These are phyloP conservation scores for Catocala fraxini DNA, from an alignment of 2,888 invertebrate species.

Conservation along the genomic window DNA sequence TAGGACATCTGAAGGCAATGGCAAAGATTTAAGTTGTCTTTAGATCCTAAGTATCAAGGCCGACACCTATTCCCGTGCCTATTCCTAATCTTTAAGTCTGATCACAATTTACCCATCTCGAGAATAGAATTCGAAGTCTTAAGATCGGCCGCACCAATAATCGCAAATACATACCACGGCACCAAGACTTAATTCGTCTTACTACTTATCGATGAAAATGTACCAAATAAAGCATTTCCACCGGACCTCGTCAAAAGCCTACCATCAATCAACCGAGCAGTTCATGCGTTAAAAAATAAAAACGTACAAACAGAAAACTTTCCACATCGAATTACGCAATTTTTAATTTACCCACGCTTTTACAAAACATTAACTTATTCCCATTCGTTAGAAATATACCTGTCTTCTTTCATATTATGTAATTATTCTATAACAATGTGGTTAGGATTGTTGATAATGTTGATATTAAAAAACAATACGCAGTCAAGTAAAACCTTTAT, in stretches of 20 bases:
- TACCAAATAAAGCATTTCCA: neutral
- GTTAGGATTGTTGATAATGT: conserved; percentile 9
- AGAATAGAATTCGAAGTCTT: too few relatives aligned
- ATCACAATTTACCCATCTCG: too few relatives aligned
- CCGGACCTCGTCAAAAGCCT: conserved; percentile 4
- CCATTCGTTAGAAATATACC: conserved; percentile 21
- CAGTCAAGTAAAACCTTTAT: conserved; percentile 47
- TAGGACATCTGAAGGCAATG: too few relatives aligned
- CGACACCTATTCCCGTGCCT: too few relatives aligned
- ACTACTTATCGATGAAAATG: neutral
- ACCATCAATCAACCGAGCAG: conserved; percentile 10
- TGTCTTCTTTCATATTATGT: conserved; percentile 24
- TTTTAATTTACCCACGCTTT: conserved; percentile 19
- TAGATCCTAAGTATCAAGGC: too few relatives aligned
- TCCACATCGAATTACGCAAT: conserved; percentile 14
- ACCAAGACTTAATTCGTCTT: too few relatives aligned
- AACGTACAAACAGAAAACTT: conserved; percentile 4
- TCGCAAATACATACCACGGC: too few relatives aligned
- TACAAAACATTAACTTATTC: conserved; percentile 17
- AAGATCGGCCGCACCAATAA: too few relatives aligned
- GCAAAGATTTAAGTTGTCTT: too few relatives aligned
- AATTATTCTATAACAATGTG: conserved; percentile 26
- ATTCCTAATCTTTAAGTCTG: too few relatives aligned
- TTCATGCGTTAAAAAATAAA: conserved; percentile 3
- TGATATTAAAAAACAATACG: conserved; percentile 37